Evolutionary conservation across 2,797 vertebrate genomes (phyloP), one percentile per base, ranked within the genome.

Genomic region (Peromyscus melanophrys): DNA sequence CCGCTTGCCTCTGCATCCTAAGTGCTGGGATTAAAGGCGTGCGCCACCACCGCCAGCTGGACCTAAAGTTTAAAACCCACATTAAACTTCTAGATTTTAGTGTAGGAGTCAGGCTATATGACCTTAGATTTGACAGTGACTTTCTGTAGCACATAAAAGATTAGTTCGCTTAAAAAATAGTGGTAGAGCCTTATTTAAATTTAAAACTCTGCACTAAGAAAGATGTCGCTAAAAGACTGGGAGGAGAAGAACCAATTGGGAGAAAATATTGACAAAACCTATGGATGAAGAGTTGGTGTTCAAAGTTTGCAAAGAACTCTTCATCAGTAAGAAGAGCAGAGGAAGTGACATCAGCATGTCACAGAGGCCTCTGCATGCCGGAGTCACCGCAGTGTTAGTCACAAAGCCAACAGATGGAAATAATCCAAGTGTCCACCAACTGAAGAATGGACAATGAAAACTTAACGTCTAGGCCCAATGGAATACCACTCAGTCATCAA

Each of bases 21-120:
- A 52, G 52, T 52, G 52, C 3, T 52, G 13, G 52, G 13, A 52
- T 52, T 52, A 52, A 52, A 52, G 52, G 52, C 52, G 3, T 52
- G 52, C 0, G 13, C 52, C 52, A 52, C 52, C 52, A 52, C 52
- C 52, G 0, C 52, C 52, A 52, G 52, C 52, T 52, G 52, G 27
- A 61, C 17, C 69, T 46, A 91, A 92, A 67, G 76, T 82, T 12
- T 63, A 77, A 92, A 92, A 76, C 52, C 13, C 5, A 49, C 19
- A 77, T 77, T 76, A 57, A 63, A 84, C 16, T 19, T 43, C 81
- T 65, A 84, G 27, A 65, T 65, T 63, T 63, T 63, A 65, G 31
- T 29, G 37, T 13, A 84, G 16, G 21, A 83, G 57, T 27, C 7
- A 43, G 43, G 7, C 37, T 83, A 43, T 40, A 40, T 11, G 59